phyloP scores from a whole-genome alignment of 2,797 vertebrate species.

The Propithecus deckenii region DNA sequence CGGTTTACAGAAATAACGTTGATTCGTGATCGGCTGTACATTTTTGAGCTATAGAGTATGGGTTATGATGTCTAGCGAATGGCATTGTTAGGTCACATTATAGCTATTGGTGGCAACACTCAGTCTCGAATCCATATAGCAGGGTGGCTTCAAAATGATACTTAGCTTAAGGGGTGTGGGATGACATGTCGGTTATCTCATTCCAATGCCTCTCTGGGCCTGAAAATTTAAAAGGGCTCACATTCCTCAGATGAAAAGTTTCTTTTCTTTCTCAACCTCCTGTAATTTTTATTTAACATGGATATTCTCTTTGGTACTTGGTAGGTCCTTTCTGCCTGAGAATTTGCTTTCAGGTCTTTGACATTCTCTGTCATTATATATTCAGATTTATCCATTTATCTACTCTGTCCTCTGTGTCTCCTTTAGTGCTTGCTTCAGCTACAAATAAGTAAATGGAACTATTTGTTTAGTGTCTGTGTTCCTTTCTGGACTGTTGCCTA shows the following conservation, averaged over 20 bases:
- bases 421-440: not conserved
- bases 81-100: not conserved
- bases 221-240: not conserved
- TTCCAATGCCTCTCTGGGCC: not conserved
- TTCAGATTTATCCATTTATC: not conserved
- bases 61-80: not conserved
- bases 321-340: not conserved
- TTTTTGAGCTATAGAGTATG: not conserved
- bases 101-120: not conserved
- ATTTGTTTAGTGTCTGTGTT: not conserved
- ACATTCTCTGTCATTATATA: not conserved
- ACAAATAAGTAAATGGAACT: not conserved
- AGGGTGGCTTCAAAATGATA: not conserved
- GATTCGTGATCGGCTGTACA: not conserved
- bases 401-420: not conserved
- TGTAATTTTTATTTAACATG: not conserved
- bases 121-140: not conserved
- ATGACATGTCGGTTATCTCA: not conserved
- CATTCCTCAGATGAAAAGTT: not conserved
- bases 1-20: not conserved
- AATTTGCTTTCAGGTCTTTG: slow-evolving; percentile 1
- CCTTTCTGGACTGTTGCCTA: not conserved
- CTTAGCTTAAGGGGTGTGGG: not conserved
- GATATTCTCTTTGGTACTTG: not conserved
- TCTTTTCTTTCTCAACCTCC: not conserved